Evolutionary conservation across 2,797 vertebrate species (phyloP).

Genomic region (Lacerta bilineata): DNA sequence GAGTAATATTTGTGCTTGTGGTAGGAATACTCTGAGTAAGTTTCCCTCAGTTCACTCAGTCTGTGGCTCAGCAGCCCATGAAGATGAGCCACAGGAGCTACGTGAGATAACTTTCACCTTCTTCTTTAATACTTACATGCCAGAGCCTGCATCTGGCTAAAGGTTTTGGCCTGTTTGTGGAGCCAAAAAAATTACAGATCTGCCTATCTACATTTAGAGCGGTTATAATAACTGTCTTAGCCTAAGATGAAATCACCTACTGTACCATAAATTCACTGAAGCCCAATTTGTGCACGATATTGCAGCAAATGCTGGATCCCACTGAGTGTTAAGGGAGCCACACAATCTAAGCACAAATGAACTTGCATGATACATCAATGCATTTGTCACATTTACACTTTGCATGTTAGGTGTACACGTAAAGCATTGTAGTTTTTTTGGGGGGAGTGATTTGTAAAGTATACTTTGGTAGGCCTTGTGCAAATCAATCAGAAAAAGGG

Average conservation of each 20-base stretch:
- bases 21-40: neutral
- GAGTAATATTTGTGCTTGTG: slow-evolving; percentile 16
- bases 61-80: neutral
- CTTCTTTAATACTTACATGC: neutral
- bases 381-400: neutral
- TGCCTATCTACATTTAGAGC: neutral
- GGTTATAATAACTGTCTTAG: neutral
- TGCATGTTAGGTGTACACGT: neutral
- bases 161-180: neutral
- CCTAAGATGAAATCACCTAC: neutral
- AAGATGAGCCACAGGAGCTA: neutral
- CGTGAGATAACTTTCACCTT: neutral
- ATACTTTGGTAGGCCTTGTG: neutral
- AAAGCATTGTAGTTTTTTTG: neutral
- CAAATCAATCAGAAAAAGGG: neutral
- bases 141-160: neutral
- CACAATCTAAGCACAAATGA: neutral
- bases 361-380: too few species aligned
- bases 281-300: neutral
- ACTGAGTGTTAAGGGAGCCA: neutral
- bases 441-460: too few species aligned
- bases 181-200: neutral
- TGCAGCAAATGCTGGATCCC: neutral
- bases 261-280: neutral
- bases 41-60: neutral